Base-by-base conservation (phyloP, 2,797 vertebrate genomes). In the Trachops cirrhosus region DNA sequence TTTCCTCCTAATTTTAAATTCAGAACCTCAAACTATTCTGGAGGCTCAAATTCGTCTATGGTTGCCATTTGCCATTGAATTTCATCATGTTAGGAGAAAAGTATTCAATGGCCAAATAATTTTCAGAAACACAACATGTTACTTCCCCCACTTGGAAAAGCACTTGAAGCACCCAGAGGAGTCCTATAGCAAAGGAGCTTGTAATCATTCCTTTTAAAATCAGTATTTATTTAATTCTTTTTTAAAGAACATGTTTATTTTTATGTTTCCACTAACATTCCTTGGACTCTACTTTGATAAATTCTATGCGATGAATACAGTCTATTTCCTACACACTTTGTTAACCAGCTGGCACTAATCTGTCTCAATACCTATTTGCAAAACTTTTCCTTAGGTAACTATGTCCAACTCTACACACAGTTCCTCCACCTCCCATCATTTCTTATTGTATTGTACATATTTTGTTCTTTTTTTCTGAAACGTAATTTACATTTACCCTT, bases 211-310 rank as follows among this genome's bases (percentile, higher is more conserved):
- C 54, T 86, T 70, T 95, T 39, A 77, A 86, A 89, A 52, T 89
- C 10, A 71, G 11, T 59, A 24, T 91, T 86, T 73, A 44, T 86
- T 59, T 74, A 89, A 79, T 1, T 71, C 34, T 46, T 8, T 85
- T 96, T 80, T 2, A 92, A 96, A 46, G 68, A 71, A 59, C 5
- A 29, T 62, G 8, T 9, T 78, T n/a, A 14, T 74, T 59, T 95
- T 92, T 46, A 62, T 57, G 79, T 48, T 29, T 44, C 18, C 64
- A 6, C 82, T 26, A 84, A 34, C 16, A 44, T 67, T 85, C 24
- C 54, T 59, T 92, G 15, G 32, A 77, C 4, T 57, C 11, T 74
- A 74, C 15, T 94, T 93, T 96, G 44, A 16, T 74, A 95, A 95
- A 46, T 75, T 34, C 26, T 44, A 15, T 86, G 18, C 1, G 3